These are phyloP conservation scores for Tenebrosternarchus preto DNA, from an alignment of 2,113 vertebrate species.

Conservation along the genomic window DNA sequence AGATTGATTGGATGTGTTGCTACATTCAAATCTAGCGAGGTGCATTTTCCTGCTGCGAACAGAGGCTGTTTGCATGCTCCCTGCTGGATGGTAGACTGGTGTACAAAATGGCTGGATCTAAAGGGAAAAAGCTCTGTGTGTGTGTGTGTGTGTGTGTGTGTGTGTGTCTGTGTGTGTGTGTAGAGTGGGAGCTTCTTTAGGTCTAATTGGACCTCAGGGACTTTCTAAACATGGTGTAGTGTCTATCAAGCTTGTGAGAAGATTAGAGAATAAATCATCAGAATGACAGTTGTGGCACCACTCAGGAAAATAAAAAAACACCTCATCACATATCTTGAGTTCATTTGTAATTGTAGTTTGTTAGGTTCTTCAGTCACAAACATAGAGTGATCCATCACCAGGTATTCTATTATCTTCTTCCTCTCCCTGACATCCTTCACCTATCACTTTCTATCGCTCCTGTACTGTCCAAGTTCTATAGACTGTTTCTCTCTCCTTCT, in stretches of 20 bases:
- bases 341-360: conserved; percentile 31
- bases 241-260: conserved; percentile 11
- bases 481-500: neutral
- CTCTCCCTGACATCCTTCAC: neutral
- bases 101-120: conserved; percentile 1
- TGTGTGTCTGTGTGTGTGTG: neutral
- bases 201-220: conserved; percentile 40
- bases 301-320: neutral
- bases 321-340: conserved; percentile 8
- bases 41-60: neutral
- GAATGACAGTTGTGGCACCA: conserved; percentile 11
- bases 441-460: conserved; percentile 21
- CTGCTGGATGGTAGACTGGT: neutral
- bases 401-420: conserved; percentile 43
- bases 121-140: neutral
- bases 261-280: conserved; percentile 13
- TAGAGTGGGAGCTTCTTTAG: neutral
- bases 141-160: neutral
- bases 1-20: neutral
- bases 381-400: conserved; percentile 39
- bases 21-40: neutral
- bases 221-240: conserved; percentile 1
- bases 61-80: neutral
- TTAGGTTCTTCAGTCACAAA: conserved; percentile 29
- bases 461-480: neutral